Evolutionary conservation across 2,888 invertebrate genomes (phyloP).

Genomic region (Aproaerema taeniolella): DNA sequence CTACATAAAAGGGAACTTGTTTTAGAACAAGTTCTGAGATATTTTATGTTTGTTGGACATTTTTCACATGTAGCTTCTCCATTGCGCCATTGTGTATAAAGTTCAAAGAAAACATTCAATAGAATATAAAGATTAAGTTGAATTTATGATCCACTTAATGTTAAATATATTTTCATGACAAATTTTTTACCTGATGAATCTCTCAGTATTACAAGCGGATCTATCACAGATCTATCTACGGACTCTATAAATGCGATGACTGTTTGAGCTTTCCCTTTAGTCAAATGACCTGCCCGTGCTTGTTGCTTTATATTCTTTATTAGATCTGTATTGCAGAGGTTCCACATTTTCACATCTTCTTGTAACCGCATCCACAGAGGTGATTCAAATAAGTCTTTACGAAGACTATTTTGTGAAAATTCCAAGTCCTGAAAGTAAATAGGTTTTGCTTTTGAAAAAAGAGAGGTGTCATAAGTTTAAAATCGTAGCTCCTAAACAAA

Average conservation of each 20-base stretch:
- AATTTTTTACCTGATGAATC: conserved; percentile 65
- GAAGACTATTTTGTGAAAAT: conserved; percentile 46
- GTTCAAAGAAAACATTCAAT: too few species aligned
- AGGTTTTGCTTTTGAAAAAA: too few species aligned
- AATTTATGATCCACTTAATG: too few species aligned
- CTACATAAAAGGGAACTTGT: too few species aligned
- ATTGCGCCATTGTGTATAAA: too few species aligned
- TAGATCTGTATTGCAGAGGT: conserved; percentile 42
- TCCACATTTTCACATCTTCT: conserved; percentile 43
- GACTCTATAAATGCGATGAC: conserved; percentile 60
- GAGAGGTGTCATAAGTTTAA: too few species aligned
- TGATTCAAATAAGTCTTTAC: conserved; percentile 52
- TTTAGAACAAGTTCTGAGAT: too few species aligned
- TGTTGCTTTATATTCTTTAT: conserved; percentile 57
- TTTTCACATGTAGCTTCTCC: too few species aligned
- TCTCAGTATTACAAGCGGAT: conserved; percentile 56
- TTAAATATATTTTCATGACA: too few species aligned
- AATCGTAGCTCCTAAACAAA: too few species aligned
- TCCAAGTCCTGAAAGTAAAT: conserved; percentile 52
- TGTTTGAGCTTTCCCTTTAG: conserved; percentile 51
- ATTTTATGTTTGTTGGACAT: too few species aligned
- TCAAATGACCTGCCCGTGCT: conserved; percentile 47
- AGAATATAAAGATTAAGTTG: too few species aligned
- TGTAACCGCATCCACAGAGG: conserved; percentile 51
- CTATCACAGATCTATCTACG: conserved; percentile 59